Evolutionary conservation across 2,888 invertebrate species (phyloP).

Genomic region (Bembecia ichneumoniformis): DNA sequence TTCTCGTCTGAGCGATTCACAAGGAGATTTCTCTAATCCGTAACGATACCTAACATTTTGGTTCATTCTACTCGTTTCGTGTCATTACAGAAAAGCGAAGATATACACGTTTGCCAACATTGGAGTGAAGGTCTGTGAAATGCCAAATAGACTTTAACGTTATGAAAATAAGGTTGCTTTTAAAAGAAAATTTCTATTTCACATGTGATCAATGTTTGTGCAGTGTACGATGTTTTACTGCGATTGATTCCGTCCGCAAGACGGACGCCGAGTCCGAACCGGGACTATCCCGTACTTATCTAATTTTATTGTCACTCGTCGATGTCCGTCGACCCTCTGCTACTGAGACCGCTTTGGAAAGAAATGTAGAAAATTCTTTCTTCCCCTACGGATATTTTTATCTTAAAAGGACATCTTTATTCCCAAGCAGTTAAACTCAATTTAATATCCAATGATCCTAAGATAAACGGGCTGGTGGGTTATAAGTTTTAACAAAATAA

Average conservation of each 20-base stretch:
- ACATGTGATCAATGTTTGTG: not conserved
- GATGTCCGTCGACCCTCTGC: constrained; percentile 44
- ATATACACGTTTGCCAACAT: constrained; percentile 36
- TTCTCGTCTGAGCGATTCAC: constrained; percentile 28
- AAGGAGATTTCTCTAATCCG: constrained; percentile 45
- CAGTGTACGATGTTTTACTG: constrained; percentile 45
- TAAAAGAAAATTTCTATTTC: not conserved
- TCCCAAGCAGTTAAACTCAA: constrained; percentile 60
- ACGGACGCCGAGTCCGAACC: constrained; percentile 44
- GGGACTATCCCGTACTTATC: constrained; percentile 65
- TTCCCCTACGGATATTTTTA: constrained; percentile 49
- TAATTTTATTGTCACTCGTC: constrained; percentile 70
- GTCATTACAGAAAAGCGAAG: constrained; percentile 56
- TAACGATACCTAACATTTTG: constrained; percentile 45
- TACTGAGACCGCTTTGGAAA: constrained; percentile 30
- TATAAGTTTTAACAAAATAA: not conserved
- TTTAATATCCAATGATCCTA: constrained; percentile 41
- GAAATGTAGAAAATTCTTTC: constrained; percentile 54
- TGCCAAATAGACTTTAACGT: not conserved
- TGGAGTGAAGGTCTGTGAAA: not conserved
- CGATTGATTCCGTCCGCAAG: constrained; percentile 66
- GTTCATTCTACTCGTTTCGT: constrained; percentile 57
- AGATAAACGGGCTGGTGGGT: constrained; percentile 35
- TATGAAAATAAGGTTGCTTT: not conserved
- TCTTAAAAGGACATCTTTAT: constrained; percentile 61